These are phyloP conservation scores for Agelastica alni DNA, from an alignment of 2,888 invertebrate species.

Conservation along the genomic window DNA sequence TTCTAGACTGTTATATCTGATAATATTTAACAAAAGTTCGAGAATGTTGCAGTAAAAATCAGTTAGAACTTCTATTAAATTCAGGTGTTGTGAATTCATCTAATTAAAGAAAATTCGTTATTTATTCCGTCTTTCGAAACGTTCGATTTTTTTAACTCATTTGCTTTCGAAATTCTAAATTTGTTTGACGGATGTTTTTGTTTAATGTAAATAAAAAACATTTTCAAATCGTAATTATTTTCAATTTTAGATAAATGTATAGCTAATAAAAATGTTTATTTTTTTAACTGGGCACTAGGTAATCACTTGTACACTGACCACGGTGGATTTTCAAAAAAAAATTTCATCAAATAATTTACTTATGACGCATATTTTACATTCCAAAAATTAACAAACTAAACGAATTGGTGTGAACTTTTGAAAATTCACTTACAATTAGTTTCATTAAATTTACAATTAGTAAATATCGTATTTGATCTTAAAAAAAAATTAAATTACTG, in stretches of 20 bases:
- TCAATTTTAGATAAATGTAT: slow-evolving; percentile 26
- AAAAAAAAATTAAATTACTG: slow-evolving; percentile 23
- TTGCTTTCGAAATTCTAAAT: slow-evolving; percentile 19
- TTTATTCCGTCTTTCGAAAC: slow-evolving; percentile 3
- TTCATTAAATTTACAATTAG: slow-evolving; percentile 1
- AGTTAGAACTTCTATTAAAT: no score
- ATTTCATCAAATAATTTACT: neutral
- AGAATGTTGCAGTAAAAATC: no score
- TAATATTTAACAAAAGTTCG: no score
- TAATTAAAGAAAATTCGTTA: no score
- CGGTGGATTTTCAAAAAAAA: slow-evolving; percentile 8
- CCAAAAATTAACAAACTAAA: slow-evolving; percentile 14
- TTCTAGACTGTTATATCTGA: no score
- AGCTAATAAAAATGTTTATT: slow-evolving; percentile 31
- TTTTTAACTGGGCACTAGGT: slow-evolving; percentile 28
- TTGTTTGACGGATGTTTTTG: slow-evolving; percentile 18
- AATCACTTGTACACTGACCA: slow-evolving; percentile 14
- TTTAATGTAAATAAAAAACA: slow-evolving; percentile 31
- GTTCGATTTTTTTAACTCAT: slow-evolving; percentile 2
- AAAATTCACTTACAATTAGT: slow-evolving; percentile 12
- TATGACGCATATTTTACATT: slow-evolving; percentile 3
- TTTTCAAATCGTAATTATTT: slow-evolving; percentile 25
- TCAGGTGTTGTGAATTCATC: no score
- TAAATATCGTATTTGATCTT: slow-evolving; percentile 1
- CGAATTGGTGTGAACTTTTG: slow-evolving; percentile 7